Conservation (phyloP, 2,113 vertebrate species). For the Lagenorhynchus albirostris region DNA sequence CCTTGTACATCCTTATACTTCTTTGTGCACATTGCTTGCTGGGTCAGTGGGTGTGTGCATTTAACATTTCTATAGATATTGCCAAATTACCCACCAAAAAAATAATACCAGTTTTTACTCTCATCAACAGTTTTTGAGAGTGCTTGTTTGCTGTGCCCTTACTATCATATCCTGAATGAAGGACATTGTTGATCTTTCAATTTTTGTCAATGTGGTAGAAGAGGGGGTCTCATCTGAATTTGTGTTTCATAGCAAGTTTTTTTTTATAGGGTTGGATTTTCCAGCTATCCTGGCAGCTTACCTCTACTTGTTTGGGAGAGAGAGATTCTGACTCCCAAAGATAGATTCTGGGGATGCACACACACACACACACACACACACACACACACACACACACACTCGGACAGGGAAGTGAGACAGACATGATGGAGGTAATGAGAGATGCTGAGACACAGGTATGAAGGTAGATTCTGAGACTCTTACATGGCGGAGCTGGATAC, state of each 20-base stretch:
- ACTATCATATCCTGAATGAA: not conserved
- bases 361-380: not conserved
- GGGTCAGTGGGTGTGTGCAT: not conserved
- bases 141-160: not conserved
- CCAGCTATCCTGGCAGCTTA: not conserved
- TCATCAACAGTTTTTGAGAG: not conserved
- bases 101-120: rapidly evolving
- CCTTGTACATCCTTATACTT: rapidly evolving
- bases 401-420: not conserved
- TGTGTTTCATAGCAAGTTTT: not conserved
- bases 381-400: too few species aligned
- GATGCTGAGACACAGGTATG: not conserved
- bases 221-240: not conserved
- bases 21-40: too few species aligned
- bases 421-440: not conserved
- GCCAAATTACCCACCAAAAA: not conserved
- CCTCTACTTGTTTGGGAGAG: not conserved
- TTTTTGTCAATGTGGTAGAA: not conserved
- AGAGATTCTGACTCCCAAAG: not conserved
- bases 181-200: not conserved
- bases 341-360: not conserved
- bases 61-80: not conserved
- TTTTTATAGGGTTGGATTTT: not conserved
- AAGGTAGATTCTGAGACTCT: not conserved
- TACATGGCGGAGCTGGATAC: rapidly evolving